Base-by-base conservation (phyloP, 2,797 vertebrate genomes). In the Yasuhikotakia modesta region DNA sequence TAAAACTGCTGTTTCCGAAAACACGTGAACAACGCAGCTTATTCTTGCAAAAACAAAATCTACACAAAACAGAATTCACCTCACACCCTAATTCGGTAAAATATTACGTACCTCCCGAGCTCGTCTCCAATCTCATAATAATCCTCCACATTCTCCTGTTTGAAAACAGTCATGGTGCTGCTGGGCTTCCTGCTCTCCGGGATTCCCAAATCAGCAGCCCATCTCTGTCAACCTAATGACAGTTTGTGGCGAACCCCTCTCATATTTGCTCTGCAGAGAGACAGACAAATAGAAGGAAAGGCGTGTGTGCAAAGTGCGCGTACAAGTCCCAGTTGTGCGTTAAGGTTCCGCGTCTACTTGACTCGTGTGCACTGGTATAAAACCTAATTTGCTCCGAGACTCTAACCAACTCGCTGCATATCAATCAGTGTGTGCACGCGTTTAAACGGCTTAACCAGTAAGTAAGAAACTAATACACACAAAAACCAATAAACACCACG, bases 101-200 rank as follows among this genome's bases (percentile, higher is more conserved):
- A 27, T 43, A 52, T 48, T 27, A 76, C 87, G 14, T 93, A 94
- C 95, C 95, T 95, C 88, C 95, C 95, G 24, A 95, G 94, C 66
- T 95, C 94, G 76, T 95, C 94, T 85, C 93, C 93, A 11, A 94
- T 92, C 79, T 95, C 93, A 57, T 95, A 95, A 88, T 93, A 91
- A 69, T 95, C 95, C 83, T 95, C 93, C 90, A 95, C 88, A 89
- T 95, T 95, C 84, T 95, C 94, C 84, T 94, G 94, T 85, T 93
- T 92, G 91, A 95, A 95, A 85, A 94, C 92, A 14, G 93, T 94
- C 94, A 95, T 95, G 92, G 86, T 93, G 87, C 68, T 93, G 86
- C 69, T 86, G 80, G 86, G 84, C 85, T 85, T 87, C 79, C 88
- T 86, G 86, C 85, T 84, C 88, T 70, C 87, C 86, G 76, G 79